phyloP scores from a whole-genome alignment of 2,797 vertebrate genomes.

The Gallinago stenura region DNA sequence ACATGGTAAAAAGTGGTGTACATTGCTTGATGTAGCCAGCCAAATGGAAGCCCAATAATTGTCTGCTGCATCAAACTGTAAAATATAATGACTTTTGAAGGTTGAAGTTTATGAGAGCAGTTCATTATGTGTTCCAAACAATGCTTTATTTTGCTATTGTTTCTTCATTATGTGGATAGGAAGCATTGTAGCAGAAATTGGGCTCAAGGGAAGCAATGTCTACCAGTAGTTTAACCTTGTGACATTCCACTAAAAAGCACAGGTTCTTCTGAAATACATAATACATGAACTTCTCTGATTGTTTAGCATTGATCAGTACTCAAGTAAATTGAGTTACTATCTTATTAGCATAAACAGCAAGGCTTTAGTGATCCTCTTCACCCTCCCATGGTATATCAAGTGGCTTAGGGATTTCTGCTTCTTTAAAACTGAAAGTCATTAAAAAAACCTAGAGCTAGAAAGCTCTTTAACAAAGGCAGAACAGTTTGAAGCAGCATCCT shows the following conservation, averaged over 20 bases:
- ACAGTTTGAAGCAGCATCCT: neutral
- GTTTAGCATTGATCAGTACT: conserved; percentile 95
- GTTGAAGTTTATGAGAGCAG: conserved; percentile 83
- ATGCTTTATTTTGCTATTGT: conserved; percentile 84
- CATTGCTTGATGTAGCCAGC: conserved; percentile 42
- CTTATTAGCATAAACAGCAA: conserved; percentile 89
- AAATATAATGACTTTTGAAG: conserved; percentile 81
- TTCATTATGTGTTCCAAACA: conserved; percentile 81
- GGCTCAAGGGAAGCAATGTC: conserved; percentile 85
- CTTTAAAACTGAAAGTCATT: conserved; percentile 62
- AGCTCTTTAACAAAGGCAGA: conserved; percentile 19
- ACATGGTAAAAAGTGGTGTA: conserved; percentile 42
- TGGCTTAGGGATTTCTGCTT: conserved; percentile 68
- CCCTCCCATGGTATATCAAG: conserved; percentile 38
- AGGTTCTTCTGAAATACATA: conserved; percentile 91
- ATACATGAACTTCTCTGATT: conserved; percentile 92
- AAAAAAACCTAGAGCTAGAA: neutral
- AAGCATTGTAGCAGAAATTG: conserved; percentile 85
- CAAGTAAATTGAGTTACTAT: conserved; percentile 95
- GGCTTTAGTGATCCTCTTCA: conserved; percentile 82
- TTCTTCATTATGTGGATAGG: conserved; percentile 76
- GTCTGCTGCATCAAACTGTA: conserved; percentile 79
- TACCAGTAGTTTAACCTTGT: conserved; percentile 92
- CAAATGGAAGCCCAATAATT: conserved; percentile 71
- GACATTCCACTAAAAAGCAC: conserved; percentile 90